Percentiles rank a stretch among this genome's conserved stretches.
These are phyloP conservation scores for Pongo pygmaeus DNA, from an alignment of 2,113 vertebrate species.

Conservation along the genomic window DNA sequence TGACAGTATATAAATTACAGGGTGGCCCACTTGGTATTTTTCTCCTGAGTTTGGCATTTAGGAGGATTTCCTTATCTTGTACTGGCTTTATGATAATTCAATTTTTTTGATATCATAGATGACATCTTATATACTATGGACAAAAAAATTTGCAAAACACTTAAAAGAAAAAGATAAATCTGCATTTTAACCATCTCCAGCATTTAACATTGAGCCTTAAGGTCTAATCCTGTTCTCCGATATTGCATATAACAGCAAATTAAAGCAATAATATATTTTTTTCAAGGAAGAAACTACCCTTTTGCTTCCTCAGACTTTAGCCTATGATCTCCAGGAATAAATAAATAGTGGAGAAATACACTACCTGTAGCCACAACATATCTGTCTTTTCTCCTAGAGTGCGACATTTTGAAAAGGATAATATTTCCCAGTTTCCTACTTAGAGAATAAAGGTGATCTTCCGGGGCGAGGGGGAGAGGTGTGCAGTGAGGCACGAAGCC, in stretches of 20 bases:
- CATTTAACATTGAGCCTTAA: neutral
- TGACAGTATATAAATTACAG: neutral
- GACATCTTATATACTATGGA: neutral
- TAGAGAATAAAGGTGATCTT: neutral
- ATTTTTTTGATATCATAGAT: neutral
- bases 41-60: neutral
- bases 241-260: neutral
- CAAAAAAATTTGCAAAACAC: neutral
- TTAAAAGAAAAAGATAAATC: neutral
- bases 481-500: neutral
- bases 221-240: neutral
- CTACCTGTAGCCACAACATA: neutral
- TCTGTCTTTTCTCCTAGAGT: neutral
- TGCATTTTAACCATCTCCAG: neutral
- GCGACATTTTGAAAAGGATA: conserved; percentile 10
- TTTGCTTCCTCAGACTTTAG: neutral
- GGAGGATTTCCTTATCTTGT: conserved; percentile 20
- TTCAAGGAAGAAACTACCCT: neutral
- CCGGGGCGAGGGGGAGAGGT: neutral
- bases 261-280: neutral
- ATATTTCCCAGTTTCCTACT: neutral
- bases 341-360: neutral
- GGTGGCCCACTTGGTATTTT: neutral
- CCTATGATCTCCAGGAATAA: neutral
- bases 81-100: neutral